Percentiles rank a stretch among this genome's conserved stretches.
Conservation (phyloP, 1,140 invertebrate genomes). For the Branchinecta lynchi region DNA sequence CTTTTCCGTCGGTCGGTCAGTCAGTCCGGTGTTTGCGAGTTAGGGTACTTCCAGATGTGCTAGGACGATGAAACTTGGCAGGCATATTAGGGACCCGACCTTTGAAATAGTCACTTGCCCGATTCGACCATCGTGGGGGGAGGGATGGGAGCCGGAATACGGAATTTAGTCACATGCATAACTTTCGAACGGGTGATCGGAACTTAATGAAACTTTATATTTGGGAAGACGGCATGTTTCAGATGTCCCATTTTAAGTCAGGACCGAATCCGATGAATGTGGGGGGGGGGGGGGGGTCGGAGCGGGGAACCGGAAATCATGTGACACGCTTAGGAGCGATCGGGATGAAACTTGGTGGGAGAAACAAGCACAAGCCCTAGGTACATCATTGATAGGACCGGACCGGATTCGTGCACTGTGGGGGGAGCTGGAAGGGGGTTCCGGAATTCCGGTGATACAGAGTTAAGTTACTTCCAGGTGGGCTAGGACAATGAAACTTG, state of each 20-base stretch:
- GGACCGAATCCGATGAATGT: background rate
- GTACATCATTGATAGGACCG: background rate
- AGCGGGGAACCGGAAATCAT: background rate
- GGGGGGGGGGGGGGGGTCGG: too few species aligned
- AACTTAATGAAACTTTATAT: slow-evolving; percentile 2
- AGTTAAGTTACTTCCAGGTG: background rate
- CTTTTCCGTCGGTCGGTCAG: too few species aligned
- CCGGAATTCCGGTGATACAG: slow-evolving; percentile 1
- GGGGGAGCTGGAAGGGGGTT: background rate
- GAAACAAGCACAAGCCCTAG: background rate
- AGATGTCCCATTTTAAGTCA: slow-evolving; percentile 1
- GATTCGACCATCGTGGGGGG: slow-evolving; percentile 8
- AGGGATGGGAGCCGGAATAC: background rate
- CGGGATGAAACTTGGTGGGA: slow-evolving; percentile 4
- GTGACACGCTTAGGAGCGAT: background rate
- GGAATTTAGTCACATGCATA: background rate
- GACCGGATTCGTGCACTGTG: background rate
- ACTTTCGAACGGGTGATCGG: background rate
- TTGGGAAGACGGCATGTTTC: background rate
- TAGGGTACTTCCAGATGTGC: too few species aligned
- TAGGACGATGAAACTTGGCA: too few species aligned
- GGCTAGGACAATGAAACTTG: background rate
- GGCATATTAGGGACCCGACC: slow-evolving; percentile 4
- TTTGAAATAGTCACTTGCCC: background rate
- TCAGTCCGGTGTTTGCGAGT: too few species aligned